Percentiles rank a stretch among this genome's conserved stretches.
Evolutionary conservation across 2,888 invertebrate genomes (phyloP).

Genomic region (Poecilobothrus nobilitatus): DNA sequence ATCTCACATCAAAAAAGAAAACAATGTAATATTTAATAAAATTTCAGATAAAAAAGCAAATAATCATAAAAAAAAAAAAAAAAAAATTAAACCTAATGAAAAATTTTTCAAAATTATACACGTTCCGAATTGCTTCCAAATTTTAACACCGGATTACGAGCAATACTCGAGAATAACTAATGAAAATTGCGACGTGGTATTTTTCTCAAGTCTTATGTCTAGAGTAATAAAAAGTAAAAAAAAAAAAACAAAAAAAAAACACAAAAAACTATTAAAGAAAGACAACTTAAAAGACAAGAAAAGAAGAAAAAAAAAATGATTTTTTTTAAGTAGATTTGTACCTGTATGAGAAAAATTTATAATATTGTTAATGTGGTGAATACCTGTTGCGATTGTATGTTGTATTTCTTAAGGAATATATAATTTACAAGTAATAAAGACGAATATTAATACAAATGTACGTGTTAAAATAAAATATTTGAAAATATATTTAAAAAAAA

Average conservation of each 20-base stretch:
- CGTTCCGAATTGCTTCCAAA: not conserved
- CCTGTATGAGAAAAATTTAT: too few relatives aligned
- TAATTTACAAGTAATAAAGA: too few relatives aligned
- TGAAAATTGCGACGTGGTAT: conserved; percentile 9
- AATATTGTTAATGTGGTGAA: too few relatives aligned
- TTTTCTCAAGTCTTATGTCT: conserved; percentile 5
- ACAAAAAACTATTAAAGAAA: too few relatives aligned
- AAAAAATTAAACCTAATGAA: not conserved
- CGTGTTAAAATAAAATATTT: too few relatives aligned
- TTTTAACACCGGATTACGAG: not conserved
- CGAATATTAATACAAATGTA: too few relatives aligned
- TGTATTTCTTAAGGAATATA: too few relatives aligned
- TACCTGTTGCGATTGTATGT: too few relatives aligned
- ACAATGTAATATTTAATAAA: too few relatives aligned
- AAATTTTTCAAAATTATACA: not conserved
- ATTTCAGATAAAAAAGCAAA: not conserved
- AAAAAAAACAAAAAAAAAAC: too few relatives aligned
- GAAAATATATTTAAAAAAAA: too few relatives aligned
- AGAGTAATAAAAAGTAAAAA: not conserved
- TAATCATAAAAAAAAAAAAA: not conserved
- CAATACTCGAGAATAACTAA: conserved; percentile 4
- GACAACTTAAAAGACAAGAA: not conserved
- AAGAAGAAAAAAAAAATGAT: not conserved
- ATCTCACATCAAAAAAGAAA: too few relatives aligned
- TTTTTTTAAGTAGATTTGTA: not conserved